A percentile compares a stretch with the other conserved stretches of the same genome.
Evolutionary conservation across 2,113 vertebrate genomes (phyloP).

Genomic region (Zosterops japonicus): DNA sequence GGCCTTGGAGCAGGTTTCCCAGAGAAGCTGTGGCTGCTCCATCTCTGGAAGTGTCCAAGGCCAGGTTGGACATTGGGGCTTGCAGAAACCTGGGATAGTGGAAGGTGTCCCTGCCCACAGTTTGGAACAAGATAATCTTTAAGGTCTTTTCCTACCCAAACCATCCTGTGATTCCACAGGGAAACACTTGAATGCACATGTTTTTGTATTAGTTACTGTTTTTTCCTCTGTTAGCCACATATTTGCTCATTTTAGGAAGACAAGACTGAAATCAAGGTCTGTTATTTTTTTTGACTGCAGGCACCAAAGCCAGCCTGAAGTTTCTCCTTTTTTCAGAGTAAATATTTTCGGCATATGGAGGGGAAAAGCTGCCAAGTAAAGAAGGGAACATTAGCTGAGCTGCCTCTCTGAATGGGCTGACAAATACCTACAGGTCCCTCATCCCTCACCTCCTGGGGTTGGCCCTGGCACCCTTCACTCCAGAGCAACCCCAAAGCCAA

Average conservation of each 20-base stretch:
- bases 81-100: background rate
- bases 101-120: background rate
- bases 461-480: background rate
- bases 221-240: background rate
- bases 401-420: background rate
- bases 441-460: background rate
- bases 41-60: background rate
- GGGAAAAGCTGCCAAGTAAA: background rate
- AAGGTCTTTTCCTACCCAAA: background rate
- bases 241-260: background rate
- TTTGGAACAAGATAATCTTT: background rate
- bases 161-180: background rate
- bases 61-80: background rate
- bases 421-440: slow-evolving; percentile 11
- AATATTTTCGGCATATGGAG: slow-evolving; percentile 40
- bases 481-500: background rate
- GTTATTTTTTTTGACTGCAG: background rate
- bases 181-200: background rate
- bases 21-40: background rate
- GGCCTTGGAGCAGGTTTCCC: background rate
- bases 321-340: background rate
- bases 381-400: slow-evolving; percentile 8
- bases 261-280: background rate
- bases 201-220: background rate
- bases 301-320: slow-evolving; percentile 16